Percentiles rank a stretch among this genome's conserved stretches.
Conservation (phyloP, 2,888 invertebrate genomes). For the Caenorhabditis sp. region DNA sequence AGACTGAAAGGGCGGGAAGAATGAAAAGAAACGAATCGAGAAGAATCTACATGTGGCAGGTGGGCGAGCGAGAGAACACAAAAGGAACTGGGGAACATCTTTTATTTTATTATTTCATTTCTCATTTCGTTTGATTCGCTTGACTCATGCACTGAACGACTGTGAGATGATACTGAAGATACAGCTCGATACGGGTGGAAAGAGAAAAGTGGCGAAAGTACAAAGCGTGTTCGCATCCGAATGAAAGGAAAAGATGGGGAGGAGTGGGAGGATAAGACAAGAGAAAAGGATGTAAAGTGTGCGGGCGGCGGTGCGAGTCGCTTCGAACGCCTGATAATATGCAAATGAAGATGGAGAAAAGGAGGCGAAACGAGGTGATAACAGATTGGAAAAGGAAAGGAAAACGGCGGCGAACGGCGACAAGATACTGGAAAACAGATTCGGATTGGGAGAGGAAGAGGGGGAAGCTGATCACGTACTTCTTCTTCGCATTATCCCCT, state of each 20-base stretch:
- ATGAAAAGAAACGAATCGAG: slow-evolving; percentile 29
- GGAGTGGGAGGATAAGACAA: slow-evolving; percentile 44
- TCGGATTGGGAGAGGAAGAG: no score
- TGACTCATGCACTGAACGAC: no score
- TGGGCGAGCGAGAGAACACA: no score
- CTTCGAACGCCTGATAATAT: slow-evolving; percentile 29
- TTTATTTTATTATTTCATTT: no score
- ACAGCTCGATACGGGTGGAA: no score
- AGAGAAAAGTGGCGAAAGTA: slow-evolving; percentile 1
- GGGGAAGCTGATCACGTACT: slow-evolving; percentile 13
- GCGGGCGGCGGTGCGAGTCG: slow-evolving; percentile 1
- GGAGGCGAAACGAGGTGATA: slow-evolving; percentile 25
- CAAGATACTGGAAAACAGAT: not conserved
- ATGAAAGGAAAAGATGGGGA: not conserved
- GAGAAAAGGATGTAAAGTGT: slow-evolving; percentile 29
- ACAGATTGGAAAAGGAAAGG: slow-evolving; percentile 16
- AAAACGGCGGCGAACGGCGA: not conserved
- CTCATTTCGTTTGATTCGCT: no score
- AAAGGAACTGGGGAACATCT: no score
- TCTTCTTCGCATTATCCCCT: slow-evolving; percentile 43
- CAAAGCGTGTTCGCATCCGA: slow-evolving; percentile 2
- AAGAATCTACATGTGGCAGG: no score
- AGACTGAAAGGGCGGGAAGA: slow-evolving; percentile 10
- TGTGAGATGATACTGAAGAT: no score
- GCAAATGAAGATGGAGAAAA: slow-evolving; percentile 27